Base-by-base conservation (phyloP, 2,888 invertebrate genomes). In the Antheraea yamamai region DNA sequence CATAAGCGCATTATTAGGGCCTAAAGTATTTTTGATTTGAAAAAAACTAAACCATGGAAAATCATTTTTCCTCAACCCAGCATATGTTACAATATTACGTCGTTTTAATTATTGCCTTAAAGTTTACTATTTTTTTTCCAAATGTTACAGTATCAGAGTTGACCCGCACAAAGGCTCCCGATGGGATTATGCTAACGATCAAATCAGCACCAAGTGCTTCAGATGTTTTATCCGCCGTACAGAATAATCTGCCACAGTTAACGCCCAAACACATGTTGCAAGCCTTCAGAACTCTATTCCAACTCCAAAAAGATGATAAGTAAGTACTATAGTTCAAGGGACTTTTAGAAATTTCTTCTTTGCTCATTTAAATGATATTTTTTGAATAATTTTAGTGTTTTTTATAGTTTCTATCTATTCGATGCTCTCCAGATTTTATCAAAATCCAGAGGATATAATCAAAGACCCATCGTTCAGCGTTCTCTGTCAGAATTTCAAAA, bases 401-500 rank as follows among this genome's bases (percentile, higher is more conserved):
- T 58, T 58, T n/a, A 58, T n/a, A n/a, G n/a, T 18, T n/a, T 20
- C 16, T 58, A 2, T 64, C 16, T 64, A 12, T 64, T 8, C 12
- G 7, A 35, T 35, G 30, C 77, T 75, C 79, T 78, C 87, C 80
- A 91, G 90, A 76, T 80, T 84, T 74, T 87, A 91, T 39, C 89
- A 81, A 68, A 86, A 89, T 73, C 74, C 92, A 4, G 89, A 94
- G 26, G 85, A 93, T 26, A 83, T 96, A 20, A 85, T 95, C 72
- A 92, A 91, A 68, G 93, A 96, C 82, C 95, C 96, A 12, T 92
- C 95, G 76, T 96, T 97, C 84, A 88, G 93, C 73, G 90, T 94
- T 68, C 91, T 96, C n/a, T 96, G 96, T 80, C 93, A 93, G 75
- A 92, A 93, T 78, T 89, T 96, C 74, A 95, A 96, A 81, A 91